Evolutionary conservation across 2,797 vertebrate genomes (phyloP), one percentile per base, ranked within the genome.

Genomic region (Arvicola amphibius): DNA sequence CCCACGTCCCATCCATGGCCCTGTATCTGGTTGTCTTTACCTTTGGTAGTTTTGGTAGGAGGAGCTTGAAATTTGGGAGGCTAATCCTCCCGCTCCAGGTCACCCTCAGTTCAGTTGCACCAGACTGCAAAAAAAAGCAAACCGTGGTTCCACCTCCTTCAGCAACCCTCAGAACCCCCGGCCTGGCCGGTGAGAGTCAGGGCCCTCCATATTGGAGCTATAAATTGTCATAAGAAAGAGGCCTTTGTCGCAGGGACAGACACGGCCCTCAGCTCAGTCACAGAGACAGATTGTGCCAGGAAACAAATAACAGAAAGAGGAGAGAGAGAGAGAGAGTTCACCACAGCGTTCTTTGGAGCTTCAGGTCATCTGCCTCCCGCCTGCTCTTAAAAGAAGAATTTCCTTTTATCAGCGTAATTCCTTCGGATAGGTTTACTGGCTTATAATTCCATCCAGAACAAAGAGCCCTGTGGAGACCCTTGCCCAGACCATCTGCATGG

Each of bases 181-280:
- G 92, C 79, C 71, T 88, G 4, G 93, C 76, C 71, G 84, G 2
- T 13, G 92, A 90, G 94, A 81, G 67, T 19, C 83, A 2, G 96
- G 74, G 89, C 96, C 53, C 43, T 94, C 88, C n/a, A 96, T 94
- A 97, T 97, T 97, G 98, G 98, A 98, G 98, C 98, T 98, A 98
- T 98, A 98, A 98, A 98, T 95, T 98, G 87, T 96, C 95, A 63
- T 98, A 98, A 99, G 99, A 99, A 99, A 99, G 99, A 97, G 98
- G 98, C 98, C 98, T 99, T 99, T 99, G 99, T 99, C 98, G 97
- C n/a, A 1, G 96, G 84, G 84, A 96, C 97, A 96, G 84, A 96
- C 97, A 96, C 96, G 98, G 98, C 98, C 98, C 98, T 98, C 98
- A 97, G 98, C 98, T 98, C 97, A 98, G 98, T 99, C 99, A 99